Percentiles rank a stretch among this genome's conserved stretches.
These are phyloP conservation scores for Cryptosula pallasiana DNA, from an alignment of 2,888 invertebrate species.

Conservation along the genomic window DNA sequence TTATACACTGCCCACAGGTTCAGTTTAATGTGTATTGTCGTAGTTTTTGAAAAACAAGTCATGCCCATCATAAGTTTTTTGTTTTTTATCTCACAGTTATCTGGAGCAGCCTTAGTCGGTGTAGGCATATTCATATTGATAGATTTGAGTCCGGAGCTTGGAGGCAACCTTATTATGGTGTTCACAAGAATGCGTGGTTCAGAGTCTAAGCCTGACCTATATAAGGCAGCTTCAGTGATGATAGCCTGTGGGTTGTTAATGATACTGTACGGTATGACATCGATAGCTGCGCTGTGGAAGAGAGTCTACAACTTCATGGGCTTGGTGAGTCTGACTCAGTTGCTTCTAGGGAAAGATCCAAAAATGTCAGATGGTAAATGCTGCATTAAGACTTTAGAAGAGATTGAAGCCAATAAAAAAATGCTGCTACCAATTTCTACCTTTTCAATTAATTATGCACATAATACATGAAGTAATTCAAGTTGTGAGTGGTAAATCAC, in stretches of 20 bases:
- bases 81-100: background rate
- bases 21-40: too few species aligned
- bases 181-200: background rate
- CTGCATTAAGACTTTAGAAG: too few species aligned
- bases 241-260: constrained; percentile 1
- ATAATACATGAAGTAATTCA: too few species aligned
- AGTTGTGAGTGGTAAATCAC: too few species aligned
- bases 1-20: too few species aligned
- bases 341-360: too few species aligned
- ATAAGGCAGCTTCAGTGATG: constrained; percentile 11
- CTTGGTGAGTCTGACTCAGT: background rate
- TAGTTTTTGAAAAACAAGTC: too few species aligned
- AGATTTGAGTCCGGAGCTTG: constrained; percentile 19
- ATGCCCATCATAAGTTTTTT: too few species aligned
- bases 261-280: background rate
- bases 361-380: too few species aligned
- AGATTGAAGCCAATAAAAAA: too few species aligned
- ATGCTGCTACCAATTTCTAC: too few species aligned
- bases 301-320: background rate
- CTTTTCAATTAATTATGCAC: too few species aligned
- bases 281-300: background rate
- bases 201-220: background rate
- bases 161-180: constrained; percentile 2
- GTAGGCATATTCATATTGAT: constrained; percentile 1
- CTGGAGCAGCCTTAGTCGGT: constrained; percentile 22